Percentiles rank a stretch among this genome's conserved stretches.
phyloP scores from a whole-genome alignment of 2,113 vertebrate species.

The Eulemur rufifrons region DNA sequence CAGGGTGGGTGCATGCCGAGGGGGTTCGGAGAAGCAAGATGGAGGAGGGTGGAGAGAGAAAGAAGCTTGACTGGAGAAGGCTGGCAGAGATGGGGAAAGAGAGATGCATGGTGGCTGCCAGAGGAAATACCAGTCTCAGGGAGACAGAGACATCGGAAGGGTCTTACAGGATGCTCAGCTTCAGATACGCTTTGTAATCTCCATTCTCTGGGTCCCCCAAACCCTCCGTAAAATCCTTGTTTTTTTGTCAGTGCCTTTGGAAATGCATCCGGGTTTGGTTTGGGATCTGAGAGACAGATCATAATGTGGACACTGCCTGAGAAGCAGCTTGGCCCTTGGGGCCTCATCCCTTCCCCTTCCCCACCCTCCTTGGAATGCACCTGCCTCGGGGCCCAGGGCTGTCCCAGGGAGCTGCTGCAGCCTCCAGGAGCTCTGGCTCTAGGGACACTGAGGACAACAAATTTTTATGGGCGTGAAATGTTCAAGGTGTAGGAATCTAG shows the following conservation, averaged over 20 bases:
- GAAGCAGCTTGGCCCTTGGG: background rate
- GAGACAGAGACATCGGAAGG: background rate
- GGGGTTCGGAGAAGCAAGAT: too few relatives aligned
- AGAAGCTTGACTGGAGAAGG: background rate
- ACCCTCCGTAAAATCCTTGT: background rate
- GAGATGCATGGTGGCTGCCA: background rate
- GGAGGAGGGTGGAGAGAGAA: background rate
- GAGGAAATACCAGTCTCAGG: background rate
- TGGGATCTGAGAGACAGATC: background rate
- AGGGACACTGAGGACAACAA: background rate
- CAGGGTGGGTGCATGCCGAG: background rate
- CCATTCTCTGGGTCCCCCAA: background rate
- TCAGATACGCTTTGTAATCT: background rate
- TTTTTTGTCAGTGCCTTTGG: background rate
- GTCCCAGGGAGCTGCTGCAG: background rate
- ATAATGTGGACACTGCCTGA: rapidly evolving
- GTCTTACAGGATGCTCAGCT: background rate
- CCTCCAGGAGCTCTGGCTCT: background rate
- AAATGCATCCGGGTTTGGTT: background rate
- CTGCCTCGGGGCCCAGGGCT: background rate
- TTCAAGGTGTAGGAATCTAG: background rate
- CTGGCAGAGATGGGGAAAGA: too few relatives aligned
- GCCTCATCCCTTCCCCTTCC: too few relatives aligned
- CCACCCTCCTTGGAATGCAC: background rate
- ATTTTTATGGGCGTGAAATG: background rate